phyloP scores from a whole-genome alignment of 2,888 invertebrate genomes.

The Notodonta ziczac region DNA sequence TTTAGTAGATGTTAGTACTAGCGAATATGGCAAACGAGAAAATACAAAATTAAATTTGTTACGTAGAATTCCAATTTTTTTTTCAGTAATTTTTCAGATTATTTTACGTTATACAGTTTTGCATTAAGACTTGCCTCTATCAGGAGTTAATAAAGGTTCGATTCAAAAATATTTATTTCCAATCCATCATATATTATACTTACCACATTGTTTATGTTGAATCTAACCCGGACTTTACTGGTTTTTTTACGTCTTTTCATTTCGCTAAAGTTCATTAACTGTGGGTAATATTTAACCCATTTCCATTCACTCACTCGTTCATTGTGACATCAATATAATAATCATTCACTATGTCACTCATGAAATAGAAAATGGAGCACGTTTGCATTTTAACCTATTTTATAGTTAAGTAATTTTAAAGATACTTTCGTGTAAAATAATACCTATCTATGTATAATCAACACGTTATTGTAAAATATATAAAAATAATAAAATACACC shows the following conservation, averaged over 20 bases:
- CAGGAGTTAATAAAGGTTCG: too few species aligned
- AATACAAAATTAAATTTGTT: too few species aligned
- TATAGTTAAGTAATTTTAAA: not conserved
- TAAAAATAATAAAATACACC: not conserved
- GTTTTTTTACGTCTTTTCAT: conserved; percentile 73
- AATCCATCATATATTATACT: conserved; percentile 31
- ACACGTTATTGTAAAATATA: too few species aligned
- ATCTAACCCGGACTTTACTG: conserved; percentile 62
- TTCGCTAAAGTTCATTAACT: conserved; percentile 35
- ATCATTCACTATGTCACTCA: conserved; percentile 5
- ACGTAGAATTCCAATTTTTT: too few species aligned
- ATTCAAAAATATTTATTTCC: not conserved
- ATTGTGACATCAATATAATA: not conserved
- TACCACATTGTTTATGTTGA: conserved; percentile 67
- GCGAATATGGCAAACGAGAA: too few species aligned
- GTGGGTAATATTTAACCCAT: conserved; percentile 29
- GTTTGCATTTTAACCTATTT: conserved; percentile 6
- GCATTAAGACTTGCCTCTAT: too few species aligned
- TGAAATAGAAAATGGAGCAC: not conserved
- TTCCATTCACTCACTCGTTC: conserved; percentile 17
- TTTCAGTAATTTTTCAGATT: too few species aligned
- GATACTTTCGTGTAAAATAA: too few species aligned
- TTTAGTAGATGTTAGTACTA: too few species aligned
- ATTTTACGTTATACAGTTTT: too few species aligned
- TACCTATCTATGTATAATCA: not conserved